phyloP scores from a whole-genome alignment of 2,113 vertebrate species.

The Labeo rohita region DNA sequence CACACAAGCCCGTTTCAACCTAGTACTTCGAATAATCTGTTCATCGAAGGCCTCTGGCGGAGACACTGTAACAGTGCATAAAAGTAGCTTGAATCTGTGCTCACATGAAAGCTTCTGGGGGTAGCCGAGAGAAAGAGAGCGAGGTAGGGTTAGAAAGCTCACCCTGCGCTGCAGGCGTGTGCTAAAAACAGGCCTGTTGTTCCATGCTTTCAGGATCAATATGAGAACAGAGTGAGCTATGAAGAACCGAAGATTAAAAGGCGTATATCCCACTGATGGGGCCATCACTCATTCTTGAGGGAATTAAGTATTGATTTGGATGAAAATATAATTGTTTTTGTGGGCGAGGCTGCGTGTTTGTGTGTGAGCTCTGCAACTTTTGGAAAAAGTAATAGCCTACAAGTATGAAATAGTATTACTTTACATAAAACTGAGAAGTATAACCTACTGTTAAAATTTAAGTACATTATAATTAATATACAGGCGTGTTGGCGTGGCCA shows the following conservation, averaged over 20 bases:
- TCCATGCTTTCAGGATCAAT: slow-evolving; percentile 50
- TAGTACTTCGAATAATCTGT: slow-evolving; percentile 23
- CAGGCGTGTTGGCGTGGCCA: no score
- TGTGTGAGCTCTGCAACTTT: slow-evolving; percentile 20
- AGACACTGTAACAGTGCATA: not conserved
- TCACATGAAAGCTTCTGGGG: slow-evolving; percentile 30
- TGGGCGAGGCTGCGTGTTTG: slow-evolving; percentile 9
- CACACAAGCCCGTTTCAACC: not conserved
- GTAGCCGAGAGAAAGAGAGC: slow-evolving; percentile 22
- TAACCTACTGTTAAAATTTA: not conserved
- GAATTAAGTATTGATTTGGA: slow-evolving; percentile 46
- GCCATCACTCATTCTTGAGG: slow-evolving; percentile 26
- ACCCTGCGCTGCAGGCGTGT: slow-evolving; percentile 51
- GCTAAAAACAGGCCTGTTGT: slow-evolving; percentile 55
- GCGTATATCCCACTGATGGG: slow-evolving; percentile 30
- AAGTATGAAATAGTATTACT: slow-evolving; percentile 1
- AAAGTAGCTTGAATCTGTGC: slow-evolving; percentile 1
- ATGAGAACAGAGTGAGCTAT: slow-evolving; percentile 31
- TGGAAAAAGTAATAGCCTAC: not conserved
- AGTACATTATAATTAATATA: not conserved
- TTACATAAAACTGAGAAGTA: not conserved
- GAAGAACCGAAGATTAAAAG: slow-evolving; percentile 41
- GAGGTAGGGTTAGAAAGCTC: slow-evolving; percentile 28
- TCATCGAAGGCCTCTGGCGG: slow-evolving; percentile 1
- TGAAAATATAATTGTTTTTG: slow-evolving; percentile 36